Evolutionary conservation across 2,113 vertebrate species (phyloP), one percentile per base, ranked within the genome.

Genomic region (Suricata suricatta): DNA sequence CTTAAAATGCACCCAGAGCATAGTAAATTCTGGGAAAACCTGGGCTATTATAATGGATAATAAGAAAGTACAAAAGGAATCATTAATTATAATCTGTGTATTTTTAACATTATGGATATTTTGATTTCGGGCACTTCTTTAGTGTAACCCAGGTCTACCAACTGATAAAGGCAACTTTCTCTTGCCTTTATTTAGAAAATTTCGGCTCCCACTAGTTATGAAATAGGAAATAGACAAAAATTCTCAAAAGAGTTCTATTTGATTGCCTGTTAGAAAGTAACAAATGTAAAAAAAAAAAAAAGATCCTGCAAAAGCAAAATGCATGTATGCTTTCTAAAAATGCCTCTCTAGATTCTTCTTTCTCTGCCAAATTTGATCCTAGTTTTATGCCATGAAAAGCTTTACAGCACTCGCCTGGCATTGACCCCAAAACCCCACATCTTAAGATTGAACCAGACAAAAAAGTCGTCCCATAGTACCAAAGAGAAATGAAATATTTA

Each of bases 401-500:
- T 50, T 66, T 69, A 23, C 0, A 29, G 68, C 15, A 7, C 33
- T 83, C 84, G 21, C 19, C 8, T 90, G 54, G n/a, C 50, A 71
- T 29, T 76, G 80, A 72, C 8, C 33, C 16, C 63, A 4, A 80
- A 81, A 60, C 23, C 35, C 76, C 81, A 5, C 8, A 72, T 47
- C 76, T 63, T 94, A 72, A 50, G 25, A 23, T 31, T 81, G 64
- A 88, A 50, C 71, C 4, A 89, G 44, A 54, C 5, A 21, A 9
- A 79, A 60, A 91, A 91, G 60, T 79, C n/a, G 90, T 57, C 50
- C 60, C 63, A 19, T 7, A 72, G 14, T 35, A 60, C 27, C 4
- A 74, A 57, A 66, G 31, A 66, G 16, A 80, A 77, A 81, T 86
- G 25, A 93, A 88, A 96, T 88, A 90, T 80, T 95, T 83, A 74